Percentiles rank a stretch among this genome's conserved stretches.
These are phyloP conservation scores for Elephantulus edwardii DNA, from an alignment of 2,113 vertebrate species.

Conservation along the genomic window DNA sequence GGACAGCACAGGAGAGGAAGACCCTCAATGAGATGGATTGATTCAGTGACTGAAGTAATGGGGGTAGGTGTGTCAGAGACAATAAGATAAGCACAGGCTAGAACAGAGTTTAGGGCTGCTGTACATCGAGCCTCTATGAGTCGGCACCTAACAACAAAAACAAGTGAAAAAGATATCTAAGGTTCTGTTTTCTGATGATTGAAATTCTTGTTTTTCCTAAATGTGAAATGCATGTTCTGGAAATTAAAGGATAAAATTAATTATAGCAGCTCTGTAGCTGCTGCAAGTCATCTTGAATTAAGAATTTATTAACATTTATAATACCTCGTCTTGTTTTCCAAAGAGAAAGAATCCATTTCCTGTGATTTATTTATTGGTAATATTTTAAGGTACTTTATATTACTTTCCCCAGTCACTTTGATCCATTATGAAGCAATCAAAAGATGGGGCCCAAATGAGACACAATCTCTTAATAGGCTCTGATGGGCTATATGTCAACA, in stretches of 20 bases:
- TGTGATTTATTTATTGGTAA: slow-evolving; percentile 49
- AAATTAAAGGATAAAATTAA: slow-evolving; percentile 1
- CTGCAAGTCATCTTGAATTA: slow-evolving; percentile 37
- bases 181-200: slow-evolving; percentile 34
- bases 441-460: background rate
- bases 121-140: too few species aligned
- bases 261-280: slow-evolving; percentile 25
- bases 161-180: too few species aligned
- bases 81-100: too few species aligned
- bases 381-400: slow-evolving; percentile 49
- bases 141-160: too few species aligned
- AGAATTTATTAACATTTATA: slow-evolving; percentile 52
- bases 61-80: too few species aligned
- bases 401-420: slow-evolving; percentile 29
- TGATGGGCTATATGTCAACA: background rate
- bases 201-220: background rate
- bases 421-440: slow-evolving; percentile 18
- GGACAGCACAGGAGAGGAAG: too few species aligned
- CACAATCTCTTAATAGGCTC: background rate
- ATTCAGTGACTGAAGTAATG: too few species aligned
- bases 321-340: slow-evolving; percentile 7
- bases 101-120: too few species aligned
- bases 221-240: slow-evolving; percentile 38
- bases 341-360: slow-evolving; percentile 32
- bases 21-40: too few species aligned